Percentiles rank a stretch among this genome's conserved stretches.
Evolutionary conservation across 2,113 vertebrate species (phyloP).

Genomic region (Pungitius pungitius): DNA sequence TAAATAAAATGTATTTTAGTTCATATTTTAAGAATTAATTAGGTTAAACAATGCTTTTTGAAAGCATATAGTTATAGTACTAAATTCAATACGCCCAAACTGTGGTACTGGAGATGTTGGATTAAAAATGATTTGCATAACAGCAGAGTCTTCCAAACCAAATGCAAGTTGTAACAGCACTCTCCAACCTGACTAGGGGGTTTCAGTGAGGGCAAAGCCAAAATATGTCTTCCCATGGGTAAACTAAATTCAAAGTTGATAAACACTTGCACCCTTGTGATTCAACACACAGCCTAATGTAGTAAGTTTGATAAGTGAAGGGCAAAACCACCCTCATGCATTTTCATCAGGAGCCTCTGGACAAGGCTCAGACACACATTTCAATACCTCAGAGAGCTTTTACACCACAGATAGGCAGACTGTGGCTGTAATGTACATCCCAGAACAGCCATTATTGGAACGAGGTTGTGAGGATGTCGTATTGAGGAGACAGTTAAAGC

Average conservation of each 20-base stretch:
- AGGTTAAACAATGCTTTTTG: slow-evolving; percentile 6
- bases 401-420: slow-evolving; percentile 69
- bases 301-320: slow-evolving; percentile 81
- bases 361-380: slow-evolving; percentile 73
- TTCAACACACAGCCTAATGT: slow-evolving; percentile 66
- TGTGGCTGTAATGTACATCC: slow-evolving; percentile 72
- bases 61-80: not conserved
- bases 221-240: slow-evolving; percentile 55
- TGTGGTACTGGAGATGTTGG: not conserved
- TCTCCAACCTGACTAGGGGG: slow-evolving; percentile 31
- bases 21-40: not conserved
- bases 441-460: slow-evolving; percentile 70
- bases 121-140: slow-evolving; percentile 7
- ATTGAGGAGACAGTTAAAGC: slow-evolving; percentile 71
- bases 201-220: slow-evolving; percentile 47
- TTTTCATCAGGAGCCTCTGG: slow-evolving; percentile 74
- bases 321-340: slow-evolving; percentile 74
- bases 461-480: slow-evolving; percentile 63
- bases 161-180: slow-evolving; percentile 21
- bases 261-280: slow-evolving; percentile 54
- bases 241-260: slow-evolving; percentile 72
- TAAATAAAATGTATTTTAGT: slow-evolving; percentile 18
- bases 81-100: slow-evolving; percentile 1
- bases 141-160: not conserved
- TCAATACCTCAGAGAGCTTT: slow-evolving; percentile 74